phyloP scores from a whole-genome alignment of 2,113 vertebrate species.

The Chionomys nivalis region DNA sequence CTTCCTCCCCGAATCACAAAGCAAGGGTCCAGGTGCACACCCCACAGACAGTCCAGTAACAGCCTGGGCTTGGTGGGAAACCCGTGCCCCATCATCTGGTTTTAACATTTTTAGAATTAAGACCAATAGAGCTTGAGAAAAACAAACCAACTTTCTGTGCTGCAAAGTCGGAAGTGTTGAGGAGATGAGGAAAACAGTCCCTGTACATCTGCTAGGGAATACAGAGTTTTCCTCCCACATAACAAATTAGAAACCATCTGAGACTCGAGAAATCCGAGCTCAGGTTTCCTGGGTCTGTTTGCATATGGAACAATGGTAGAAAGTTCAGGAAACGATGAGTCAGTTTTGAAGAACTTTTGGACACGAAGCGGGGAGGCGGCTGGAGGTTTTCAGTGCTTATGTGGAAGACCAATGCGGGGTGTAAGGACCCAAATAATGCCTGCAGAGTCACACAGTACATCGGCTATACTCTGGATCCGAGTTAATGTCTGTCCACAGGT shows the following conservation, averaged over 20 bases:
- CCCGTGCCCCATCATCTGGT: background rate
- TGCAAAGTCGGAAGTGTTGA: background rate
- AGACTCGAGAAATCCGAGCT: constrained; percentile 25
- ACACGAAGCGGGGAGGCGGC: background rate
- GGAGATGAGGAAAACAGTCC: background rate
- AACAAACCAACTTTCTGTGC: background rate
- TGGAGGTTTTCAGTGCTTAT: background rate
- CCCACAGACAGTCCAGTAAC: no score
- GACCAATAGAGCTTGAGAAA: background rate
- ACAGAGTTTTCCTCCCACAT: background rate
- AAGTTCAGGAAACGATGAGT: background rate
- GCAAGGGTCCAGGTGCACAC: rapidly evolving
- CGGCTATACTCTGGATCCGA: no score
- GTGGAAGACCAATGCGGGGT: rapidly evolving
- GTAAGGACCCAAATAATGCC: background rate
- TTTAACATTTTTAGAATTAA: background rate
- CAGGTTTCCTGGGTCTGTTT: constrained; percentile 42
- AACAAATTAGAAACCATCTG: constrained; percentile 60
- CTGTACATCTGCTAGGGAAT: constrained; percentile 14
- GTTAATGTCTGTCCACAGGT: background rate
- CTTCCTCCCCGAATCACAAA: rapidly evolving
- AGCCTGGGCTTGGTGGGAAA: background rate
- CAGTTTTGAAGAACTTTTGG: background rate
- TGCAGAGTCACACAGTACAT: background rate
- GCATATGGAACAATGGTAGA: background rate